Evolutionary conservation across 2,888 invertebrate genomes (phyloP).

Genomic region (Cetonia aurata): DNA sequence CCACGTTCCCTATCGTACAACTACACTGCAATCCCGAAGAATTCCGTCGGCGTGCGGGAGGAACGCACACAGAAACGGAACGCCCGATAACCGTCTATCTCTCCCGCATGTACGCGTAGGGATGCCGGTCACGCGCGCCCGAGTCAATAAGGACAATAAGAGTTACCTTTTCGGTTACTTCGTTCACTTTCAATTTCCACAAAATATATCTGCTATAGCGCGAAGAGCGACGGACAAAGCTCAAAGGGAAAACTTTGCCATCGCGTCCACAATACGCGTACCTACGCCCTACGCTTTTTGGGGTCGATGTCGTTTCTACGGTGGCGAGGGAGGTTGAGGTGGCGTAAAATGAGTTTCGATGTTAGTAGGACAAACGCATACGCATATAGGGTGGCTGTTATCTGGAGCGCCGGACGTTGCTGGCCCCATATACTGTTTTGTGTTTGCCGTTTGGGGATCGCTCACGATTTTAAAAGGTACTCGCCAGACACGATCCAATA

Average conservation of each 20-base stretch:
- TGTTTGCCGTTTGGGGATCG: conserved; percentile 8
- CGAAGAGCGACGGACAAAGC: conserved; percentile 27
- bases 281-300: neutral
- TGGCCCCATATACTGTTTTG: neutral
- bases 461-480: conserved; percentile 37
- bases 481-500: conserved; percentile 35
- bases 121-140: conserved; percentile 50
- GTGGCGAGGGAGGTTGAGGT: neutral
- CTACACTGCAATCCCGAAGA: too few relatives aligned
- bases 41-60: neutral
- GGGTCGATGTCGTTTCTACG: conserved; percentile 13
- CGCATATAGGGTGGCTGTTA: conserved; percentile 26
- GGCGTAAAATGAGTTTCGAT: conserved; percentile 40
- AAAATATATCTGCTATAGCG: conserved; percentile 50
- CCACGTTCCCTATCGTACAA: neutral
- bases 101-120: conserved; percentile 28
- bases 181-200: conserved; percentile 56
- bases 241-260: conserved; percentile 41
- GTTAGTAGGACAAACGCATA: conserved; percentile 35
- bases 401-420: conserved; percentile 25
- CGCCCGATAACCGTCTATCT: conserved; percentile 21
- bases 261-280: conserved; percentile 12
- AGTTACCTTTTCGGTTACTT: conserved; percentile 56
- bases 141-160: conserved; percentile 55
- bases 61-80: neutral